A percentile compares a stretch with the other conserved stretches of the same genome.
Evolutionary conservation across 2,113 vertebrate species (phyloP).

Genomic region (Bos indicus): DNA sequence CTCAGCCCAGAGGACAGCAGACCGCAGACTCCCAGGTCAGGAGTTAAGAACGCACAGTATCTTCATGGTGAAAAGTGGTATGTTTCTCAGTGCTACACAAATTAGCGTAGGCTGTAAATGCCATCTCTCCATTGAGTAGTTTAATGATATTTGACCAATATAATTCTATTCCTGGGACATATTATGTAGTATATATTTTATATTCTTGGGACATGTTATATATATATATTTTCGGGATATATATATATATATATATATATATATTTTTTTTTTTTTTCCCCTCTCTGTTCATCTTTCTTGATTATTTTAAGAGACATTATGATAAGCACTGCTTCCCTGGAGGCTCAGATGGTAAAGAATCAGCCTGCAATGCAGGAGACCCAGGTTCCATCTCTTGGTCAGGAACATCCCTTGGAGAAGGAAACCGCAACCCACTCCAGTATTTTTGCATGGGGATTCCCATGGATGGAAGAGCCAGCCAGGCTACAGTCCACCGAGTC

Average conservation of each 20-base stretch:
- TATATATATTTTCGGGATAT: background rate
- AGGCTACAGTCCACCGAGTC: background rate
- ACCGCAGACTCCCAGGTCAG: too few species aligned
- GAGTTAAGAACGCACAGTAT: background rate
- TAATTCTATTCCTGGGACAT: background rate
- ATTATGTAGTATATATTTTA: background rate
- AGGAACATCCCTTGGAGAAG: background rate
- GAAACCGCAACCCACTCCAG: background rate
- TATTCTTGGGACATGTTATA: background rate
- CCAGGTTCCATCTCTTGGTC: background rate
- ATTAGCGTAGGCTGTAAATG: background rate
- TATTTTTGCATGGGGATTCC: background rate
- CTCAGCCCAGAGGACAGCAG: too few species aligned
- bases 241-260: background rate
- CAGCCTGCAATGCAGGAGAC: background rate
- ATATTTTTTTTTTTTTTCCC: background rate
- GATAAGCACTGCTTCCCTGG: background rate
- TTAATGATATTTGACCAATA: background rate
- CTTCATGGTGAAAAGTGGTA: background rate
- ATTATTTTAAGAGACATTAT: background rate
- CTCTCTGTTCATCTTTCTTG: background rate
- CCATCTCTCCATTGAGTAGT: background rate
- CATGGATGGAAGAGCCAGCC: background rate
- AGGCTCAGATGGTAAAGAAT: background rate
- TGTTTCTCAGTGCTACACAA: background rate